Evolutionary conservation across 1,140 invertebrate genomes (phyloP).

Genomic region (Cardiocondyla obscurior): DNA sequence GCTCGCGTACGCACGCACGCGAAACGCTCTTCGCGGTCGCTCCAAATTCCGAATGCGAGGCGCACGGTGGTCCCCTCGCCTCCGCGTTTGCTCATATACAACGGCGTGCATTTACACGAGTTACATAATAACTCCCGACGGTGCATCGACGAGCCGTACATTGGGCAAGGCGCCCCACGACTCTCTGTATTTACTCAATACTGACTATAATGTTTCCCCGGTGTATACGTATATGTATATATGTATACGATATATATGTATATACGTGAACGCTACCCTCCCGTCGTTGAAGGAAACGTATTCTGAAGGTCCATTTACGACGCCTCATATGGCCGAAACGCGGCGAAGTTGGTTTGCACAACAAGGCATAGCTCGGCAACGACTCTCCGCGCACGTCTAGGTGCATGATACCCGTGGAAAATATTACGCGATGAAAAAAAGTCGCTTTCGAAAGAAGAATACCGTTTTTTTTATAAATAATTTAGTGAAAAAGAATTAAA

Average conservation of each 20-base stretch:
- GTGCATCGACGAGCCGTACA: slow-evolving; percentile 62
- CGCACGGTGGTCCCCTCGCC: neutral
- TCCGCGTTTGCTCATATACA: neutral
- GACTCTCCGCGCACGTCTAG: neutral
- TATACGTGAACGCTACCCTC: slow-evolving; percentile 3
- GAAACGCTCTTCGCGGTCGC: neutral
- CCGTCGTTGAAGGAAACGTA: slow-evolving; percentile 39
- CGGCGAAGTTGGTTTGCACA: slow-evolving; percentile 19
- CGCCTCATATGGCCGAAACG: slow-evolving; percentile 6
- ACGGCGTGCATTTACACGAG: slow-evolving; percentile 41
- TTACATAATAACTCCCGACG: slow-evolving; percentile 66
- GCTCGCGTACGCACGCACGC: slow-evolving; percentile 11
- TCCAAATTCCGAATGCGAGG: slow-evolving; percentile 40
- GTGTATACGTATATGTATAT: slow-evolving; percentile 52
- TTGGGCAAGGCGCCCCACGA: slow-evolving; percentile 50
- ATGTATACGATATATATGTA: too few species aligned
- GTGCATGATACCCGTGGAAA: neutral
- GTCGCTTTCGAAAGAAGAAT: neutral
- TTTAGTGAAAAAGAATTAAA: neutral
- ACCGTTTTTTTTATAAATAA: neutral
- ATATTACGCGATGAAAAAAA: neutral
- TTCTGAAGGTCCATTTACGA: slow-evolving; percentile 40
- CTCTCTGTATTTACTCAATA: slow-evolving; percentile 60
- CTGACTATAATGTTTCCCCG: slow-evolving; percentile 53
- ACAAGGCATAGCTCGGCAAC: neutral